phyloP scores from a whole-genome alignment of 2,113 vertebrate species.

The Phrynocephalus versicolor region DNA sequence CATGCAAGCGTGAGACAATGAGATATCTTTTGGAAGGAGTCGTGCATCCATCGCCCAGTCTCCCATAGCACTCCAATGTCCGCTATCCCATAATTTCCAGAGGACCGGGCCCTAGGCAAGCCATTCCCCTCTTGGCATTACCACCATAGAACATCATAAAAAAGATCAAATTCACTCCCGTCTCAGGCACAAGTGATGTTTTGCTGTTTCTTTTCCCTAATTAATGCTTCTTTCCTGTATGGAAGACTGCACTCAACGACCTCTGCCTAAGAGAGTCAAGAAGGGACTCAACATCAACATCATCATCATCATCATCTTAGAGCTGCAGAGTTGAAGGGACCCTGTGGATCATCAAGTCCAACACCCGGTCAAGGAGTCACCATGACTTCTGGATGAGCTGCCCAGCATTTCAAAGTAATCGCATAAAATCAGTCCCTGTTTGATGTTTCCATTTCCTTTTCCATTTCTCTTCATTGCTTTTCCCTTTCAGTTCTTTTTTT shows the following conservation, averaged over 20 bases:
- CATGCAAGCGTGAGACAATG: not conserved
- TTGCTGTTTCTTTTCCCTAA: not conserved
- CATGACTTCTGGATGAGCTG: no score
- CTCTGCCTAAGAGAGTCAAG: not conserved
- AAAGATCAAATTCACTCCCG: not conserved
- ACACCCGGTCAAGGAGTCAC: no score
- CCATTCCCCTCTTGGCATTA: not conserved
- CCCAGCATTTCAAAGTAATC: no score
- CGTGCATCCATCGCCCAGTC: not conserved
- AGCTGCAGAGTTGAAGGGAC: no score
- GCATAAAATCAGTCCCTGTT: no score
- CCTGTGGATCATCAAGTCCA: no score
- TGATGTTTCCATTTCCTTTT: no score
- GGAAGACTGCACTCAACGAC: not conserved
- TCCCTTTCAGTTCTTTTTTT: no score
- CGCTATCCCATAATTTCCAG: not conserved
- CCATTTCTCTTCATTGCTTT: no score
- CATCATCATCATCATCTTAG: no score
- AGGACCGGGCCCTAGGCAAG: not conserved
- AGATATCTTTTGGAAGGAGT: not conserved
- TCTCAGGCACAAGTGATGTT: not conserved
- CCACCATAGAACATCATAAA: not conserved
- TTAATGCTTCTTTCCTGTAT: not conserved
- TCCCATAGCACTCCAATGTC: not conserved
- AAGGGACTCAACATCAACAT: not conserved